Evolutionary conservation across 2,113 vertebrate species (phyloP).

Genomic region (Theropithecus gelada): DNA sequence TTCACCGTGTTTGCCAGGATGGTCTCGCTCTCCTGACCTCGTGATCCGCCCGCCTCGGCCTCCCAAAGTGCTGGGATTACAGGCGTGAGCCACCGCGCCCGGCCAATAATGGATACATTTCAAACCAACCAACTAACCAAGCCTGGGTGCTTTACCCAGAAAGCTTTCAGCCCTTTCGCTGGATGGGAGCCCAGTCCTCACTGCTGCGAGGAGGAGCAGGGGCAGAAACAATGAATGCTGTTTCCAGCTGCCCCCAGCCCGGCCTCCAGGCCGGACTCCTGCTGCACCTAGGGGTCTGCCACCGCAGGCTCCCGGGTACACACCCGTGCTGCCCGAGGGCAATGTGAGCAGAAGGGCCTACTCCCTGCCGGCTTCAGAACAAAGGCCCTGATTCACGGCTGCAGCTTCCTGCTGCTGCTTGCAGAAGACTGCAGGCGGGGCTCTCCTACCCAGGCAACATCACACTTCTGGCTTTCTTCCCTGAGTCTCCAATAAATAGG

Average conservation of each 20-base stretch:
- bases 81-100: no score
- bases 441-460: rapidly evolving
- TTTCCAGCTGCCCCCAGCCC: neutral
- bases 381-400: neutral
- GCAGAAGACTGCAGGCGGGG: rapidly evolving
- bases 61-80: no score
- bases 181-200: neutral
- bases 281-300: neutral
- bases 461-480: neutral
- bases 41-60: no score
- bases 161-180: neutral
- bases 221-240: no score
- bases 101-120: neutral
- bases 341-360: neutral
- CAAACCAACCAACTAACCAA: neutral
- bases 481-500: neutral
- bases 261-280: neutral
- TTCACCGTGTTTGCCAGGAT: no score
- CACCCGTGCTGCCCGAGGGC: rapidly evolving
- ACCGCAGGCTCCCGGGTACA: neutral
- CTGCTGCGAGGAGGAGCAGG: neutral
- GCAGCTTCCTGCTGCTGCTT: rapidly evolving
- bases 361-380: neutral
- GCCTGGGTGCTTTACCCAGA: neutral
- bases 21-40: no score